phyloP scores from a whole-genome alignment of 2,797 vertebrate species.

The Gobio occitaniae region DNA sequence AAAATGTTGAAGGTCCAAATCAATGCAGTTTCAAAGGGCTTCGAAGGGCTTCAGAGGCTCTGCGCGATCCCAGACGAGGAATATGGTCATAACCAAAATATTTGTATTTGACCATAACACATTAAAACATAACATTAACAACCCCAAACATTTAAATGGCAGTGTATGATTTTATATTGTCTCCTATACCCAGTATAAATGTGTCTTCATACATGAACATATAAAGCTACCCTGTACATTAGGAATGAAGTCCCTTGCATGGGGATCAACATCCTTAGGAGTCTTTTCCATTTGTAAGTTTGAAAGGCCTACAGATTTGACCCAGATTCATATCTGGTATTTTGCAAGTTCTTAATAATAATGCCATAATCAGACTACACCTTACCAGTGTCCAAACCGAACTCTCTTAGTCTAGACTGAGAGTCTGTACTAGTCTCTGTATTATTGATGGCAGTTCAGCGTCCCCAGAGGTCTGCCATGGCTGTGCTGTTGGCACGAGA shows the following conservation, averaged over 20 bases:
- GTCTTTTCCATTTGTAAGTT: background rate
- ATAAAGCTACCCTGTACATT: background rate
- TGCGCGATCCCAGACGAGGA: too few species aligned
- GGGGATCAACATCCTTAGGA: background rate
- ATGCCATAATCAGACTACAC: constrained; percentile 32
- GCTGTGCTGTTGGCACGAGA: constrained; percentile 55
- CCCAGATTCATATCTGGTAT: constrained; percentile 25
- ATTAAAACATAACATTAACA: too few species aligned
- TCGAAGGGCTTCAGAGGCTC: too few species aligned
- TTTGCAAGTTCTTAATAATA: constrained; percentile 25
- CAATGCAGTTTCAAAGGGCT: too few species aligned
- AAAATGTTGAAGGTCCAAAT: too few species aligned
- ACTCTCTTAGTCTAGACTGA: constrained; percentile 54
- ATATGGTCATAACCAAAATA: too few species aligned
- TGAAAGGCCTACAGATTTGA: background rate
- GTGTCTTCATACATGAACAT: background rate
- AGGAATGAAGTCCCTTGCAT: background rate
- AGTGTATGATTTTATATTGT: too few species aligned
- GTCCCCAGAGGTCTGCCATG: constrained; percentile 46
- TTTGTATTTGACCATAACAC: too few species aligned
- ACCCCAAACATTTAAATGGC: too few species aligned
- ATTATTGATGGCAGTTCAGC: constrained; percentile 54
- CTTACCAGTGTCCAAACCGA: constrained; percentile 33
- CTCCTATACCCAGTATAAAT: background rate
- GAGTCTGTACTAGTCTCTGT: constrained; percentile 46